Evolutionary conservation across 1,140 invertebrate genomes (phyloP).

Genomic region (Penaeus indicus): DNA sequence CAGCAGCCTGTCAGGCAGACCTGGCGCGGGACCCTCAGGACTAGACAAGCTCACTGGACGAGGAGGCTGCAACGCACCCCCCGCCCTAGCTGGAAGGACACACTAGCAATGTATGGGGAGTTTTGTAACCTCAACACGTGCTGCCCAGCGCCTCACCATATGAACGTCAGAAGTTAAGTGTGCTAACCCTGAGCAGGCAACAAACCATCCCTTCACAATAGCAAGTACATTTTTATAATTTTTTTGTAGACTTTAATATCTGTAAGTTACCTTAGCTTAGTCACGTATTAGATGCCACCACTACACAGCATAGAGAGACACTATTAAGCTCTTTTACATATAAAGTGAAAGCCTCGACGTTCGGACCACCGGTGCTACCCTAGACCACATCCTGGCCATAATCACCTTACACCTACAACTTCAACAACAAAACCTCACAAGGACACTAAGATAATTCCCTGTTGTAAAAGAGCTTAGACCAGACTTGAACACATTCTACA

Average conservation of each 20-base stretch:
- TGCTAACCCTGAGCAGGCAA: conserved; percentile 60
- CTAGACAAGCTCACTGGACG: conserved; percentile 60
- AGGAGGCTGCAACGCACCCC: conserved; percentile 37
- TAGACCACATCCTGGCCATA: conserved; percentile 43
- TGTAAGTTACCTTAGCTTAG: conserved; percentile 38
- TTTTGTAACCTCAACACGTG: conserved; percentile 15
- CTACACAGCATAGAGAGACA: conserved; percentile 58
- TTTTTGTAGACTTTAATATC: conserved; percentile 58
- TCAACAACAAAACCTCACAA: conserved; percentile 47
- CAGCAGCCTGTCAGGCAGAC: conserved; percentile 8
- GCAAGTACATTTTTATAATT: conserved; percentile 49
- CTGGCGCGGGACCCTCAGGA: conserved; percentile 47
- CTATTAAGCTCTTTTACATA: conserved; percentile 61
- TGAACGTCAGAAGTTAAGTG: conserved; percentile 36
- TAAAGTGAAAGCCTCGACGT: conserved; percentile 44
- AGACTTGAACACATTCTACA: conserved; percentile 65
- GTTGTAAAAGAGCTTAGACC: conserved; percentile 64
- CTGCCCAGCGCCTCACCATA: conserved; percentile 25
- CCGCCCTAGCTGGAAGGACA: conserved; percentile 25
- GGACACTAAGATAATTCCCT: conserved; percentile 54
- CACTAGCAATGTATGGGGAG: not conserved
- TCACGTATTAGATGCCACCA: conserved; percentile 58
- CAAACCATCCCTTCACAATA: conserved; percentile 59
- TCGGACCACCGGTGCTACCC: conserved; percentile 51
- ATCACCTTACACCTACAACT: conserved; percentile 35